Conservation (phyloP, 2,797 vertebrate species). For the Iguana delicatissima region DNA sequence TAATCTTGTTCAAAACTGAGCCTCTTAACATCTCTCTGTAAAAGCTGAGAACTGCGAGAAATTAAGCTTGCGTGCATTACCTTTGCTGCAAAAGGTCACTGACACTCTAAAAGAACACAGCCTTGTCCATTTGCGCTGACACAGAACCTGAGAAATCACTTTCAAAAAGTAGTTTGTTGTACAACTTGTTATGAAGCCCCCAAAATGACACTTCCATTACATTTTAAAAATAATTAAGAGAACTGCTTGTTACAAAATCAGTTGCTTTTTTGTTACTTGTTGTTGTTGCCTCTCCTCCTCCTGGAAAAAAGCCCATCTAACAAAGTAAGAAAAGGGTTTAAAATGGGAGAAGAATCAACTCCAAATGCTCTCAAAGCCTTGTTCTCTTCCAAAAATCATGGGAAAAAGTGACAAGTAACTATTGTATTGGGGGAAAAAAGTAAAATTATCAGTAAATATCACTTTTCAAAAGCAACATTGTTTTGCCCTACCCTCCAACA, state of each 20-base stretch:
- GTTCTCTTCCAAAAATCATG: neutral
- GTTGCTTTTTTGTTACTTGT: too few relatives aligned
- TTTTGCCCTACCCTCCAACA: too few relatives aligned
- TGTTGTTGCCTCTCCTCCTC: too few relatives aligned
- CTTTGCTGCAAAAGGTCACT: conserved; percentile 66
- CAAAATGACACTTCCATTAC: neutral
- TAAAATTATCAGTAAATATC: neutral
- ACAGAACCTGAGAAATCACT: neutral
- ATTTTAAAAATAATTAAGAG: too few relatives aligned
- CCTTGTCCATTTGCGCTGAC: conserved; percentile 38
- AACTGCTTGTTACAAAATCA: too few relatives aligned
- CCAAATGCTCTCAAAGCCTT: neutral
- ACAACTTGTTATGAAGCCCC: neutral
- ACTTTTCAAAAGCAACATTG: neutral
- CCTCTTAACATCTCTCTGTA: conserved; percentile 65
- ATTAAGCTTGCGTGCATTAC: conserved; percentile 60
- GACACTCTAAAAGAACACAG: neutral
- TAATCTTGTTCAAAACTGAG: conserved; percentile 75
- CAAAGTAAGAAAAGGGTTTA: neutral
- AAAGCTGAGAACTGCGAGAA: conserved; percentile 72
- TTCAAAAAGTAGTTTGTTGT: neutral
- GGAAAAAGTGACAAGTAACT: neutral
- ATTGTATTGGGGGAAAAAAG: too few relatives aligned
- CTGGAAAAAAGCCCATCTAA: too few relatives aligned
- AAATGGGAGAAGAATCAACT: neutral